A percentile compares a stretch with the other conserved stretches of the same genome.
Evolutionary conservation across 2,888 invertebrate species (phyloP).

Genomic region (Drosophila limbata): DNA sequence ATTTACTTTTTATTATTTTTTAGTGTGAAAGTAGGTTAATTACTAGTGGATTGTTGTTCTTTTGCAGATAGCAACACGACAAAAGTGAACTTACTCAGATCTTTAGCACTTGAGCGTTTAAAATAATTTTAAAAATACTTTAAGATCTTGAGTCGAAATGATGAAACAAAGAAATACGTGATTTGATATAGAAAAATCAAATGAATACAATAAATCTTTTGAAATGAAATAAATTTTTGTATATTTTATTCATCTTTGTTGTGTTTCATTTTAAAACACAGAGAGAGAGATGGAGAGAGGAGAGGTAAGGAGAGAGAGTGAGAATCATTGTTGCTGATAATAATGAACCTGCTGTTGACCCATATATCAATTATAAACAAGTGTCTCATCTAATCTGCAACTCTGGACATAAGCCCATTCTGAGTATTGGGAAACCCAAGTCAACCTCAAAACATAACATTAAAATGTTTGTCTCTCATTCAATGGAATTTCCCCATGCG

Average conservation of each 20-base stretch:
- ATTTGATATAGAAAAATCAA: background rate
- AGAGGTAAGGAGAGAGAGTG: background rate
- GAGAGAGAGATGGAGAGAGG: background rate
- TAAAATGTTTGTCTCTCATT: background rate
- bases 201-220: background rate
- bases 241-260: background rate
- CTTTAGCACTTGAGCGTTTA: background rate
- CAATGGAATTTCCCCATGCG: slow-evolving; percentile 17
- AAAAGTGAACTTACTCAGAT: background rate
- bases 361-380: slow-evolving; percentile 24
- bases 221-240: background rate
- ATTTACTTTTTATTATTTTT: background rate
- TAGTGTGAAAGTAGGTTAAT: slow-evolving; percentile 26
- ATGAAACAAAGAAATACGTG: background rate
- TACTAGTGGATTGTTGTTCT: slow-evolving; percentile 3
- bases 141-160: background rate
- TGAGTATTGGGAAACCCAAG: slow-evolving; percentile 1
- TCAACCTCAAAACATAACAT: background rate
- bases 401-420: background rate
- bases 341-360: slow-evolving; percentile 53
- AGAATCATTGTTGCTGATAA: slow-evolving; percentile 44
- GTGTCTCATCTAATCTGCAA: slow-evolving; percentile 3
- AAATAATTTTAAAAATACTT: background rate
- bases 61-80: slow-evolving; percentile 21
- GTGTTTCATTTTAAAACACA: background rate